phyloP scores from a whole-genome alignment of 2,113 vertebrate species.

The Tenebrosternarchus preto region DNA sequence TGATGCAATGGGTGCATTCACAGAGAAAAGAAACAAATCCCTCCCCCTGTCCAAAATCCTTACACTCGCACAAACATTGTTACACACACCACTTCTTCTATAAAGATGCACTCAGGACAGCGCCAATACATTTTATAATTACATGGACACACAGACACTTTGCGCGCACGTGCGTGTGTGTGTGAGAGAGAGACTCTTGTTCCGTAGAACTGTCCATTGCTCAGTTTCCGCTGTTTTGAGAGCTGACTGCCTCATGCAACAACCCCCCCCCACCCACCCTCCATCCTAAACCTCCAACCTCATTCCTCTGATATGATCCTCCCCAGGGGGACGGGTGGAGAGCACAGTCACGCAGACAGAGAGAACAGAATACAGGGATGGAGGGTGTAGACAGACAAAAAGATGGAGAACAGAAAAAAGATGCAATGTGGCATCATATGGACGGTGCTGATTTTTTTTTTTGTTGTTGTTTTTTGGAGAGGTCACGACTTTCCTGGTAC shows the following conservation, averaged over 20 bases:
- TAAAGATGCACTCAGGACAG: neutral
- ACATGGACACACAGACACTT: neutral
- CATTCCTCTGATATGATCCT: conserved; percentile 59
- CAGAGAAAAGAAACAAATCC: conserved; percentile 21
- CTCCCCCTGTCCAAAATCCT: neutral
- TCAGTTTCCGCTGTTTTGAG: conserved; percentile 51
- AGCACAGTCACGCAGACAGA: neutral
- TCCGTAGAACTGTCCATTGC: neutral
- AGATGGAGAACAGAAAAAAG: neutral
- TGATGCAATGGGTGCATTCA: conserved; percentile 48
- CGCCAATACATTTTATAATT: no score
- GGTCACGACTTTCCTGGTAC: conserved; percentile 3
- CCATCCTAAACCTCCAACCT: conserved; percentile 59
- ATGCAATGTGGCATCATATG: neutral
- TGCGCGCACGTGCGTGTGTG: neutral
- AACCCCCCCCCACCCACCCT: conserved; percentile 30
- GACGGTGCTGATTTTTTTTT: neutral
- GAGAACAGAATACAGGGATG: neutral
- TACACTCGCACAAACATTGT: neutral
- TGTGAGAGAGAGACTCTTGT: no score
- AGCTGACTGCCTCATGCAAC: conserved; percentile 27
- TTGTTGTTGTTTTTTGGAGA: no score
- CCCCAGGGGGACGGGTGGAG: conserved; percentile 16
- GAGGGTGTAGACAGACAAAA: conserved; percentile 5
- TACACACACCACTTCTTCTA: neutral